phyloP scores from a whole-genome alignment of 1,140 invertebrate species.

The Cydia fagiglandana region DNA sequence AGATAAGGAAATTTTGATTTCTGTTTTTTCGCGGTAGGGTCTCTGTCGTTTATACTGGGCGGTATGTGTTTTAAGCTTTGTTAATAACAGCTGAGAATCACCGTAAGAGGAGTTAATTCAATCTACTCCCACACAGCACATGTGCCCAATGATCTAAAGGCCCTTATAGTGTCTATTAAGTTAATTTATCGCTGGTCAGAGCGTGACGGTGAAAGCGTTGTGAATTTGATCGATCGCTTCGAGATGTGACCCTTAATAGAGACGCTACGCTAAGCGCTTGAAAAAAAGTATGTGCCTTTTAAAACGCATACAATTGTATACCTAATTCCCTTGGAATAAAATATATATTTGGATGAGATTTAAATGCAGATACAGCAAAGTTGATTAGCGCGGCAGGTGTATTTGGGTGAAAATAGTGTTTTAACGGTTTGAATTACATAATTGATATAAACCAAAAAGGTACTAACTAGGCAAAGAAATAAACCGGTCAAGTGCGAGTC shows the following conservation, averaged over 20 bases:
- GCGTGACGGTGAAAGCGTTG: slow-evolving; percentile 40
- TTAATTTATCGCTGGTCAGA: slow-evolving; percentile 57
- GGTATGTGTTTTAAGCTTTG: neutral
- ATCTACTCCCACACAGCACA: slow-evolving; percentile 45
- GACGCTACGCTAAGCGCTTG: neutral
- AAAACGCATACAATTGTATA: neutral
- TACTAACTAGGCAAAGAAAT: too few species aligned
- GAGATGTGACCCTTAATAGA: slow-evolving; percentile 32
- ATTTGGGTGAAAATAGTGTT: neutral
- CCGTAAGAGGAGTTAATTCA: slow-evolving; percentile 48
- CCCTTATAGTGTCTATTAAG: slow-evolving; percentile 58
- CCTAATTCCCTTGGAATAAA: neutral
- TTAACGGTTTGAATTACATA: neutral
- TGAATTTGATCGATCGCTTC: slow-evolving; percentile 64
- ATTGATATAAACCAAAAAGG: neutral
- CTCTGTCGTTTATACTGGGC: neutral
- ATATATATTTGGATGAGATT: neutral
- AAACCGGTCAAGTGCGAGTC: too few species aligned
- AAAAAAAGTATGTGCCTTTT: neutral
- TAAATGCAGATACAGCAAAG: neutral
- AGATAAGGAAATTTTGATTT: too few species aligned
- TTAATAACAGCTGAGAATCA: neutral
- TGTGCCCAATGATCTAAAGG: slow-evolving; percentile 39
- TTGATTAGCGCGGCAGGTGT: neutral
- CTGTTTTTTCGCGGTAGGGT: too few species aligned